Base-by-base conservation (phyloP, 2,888 invertebrate species). In the Buathra laborator region DNA sequence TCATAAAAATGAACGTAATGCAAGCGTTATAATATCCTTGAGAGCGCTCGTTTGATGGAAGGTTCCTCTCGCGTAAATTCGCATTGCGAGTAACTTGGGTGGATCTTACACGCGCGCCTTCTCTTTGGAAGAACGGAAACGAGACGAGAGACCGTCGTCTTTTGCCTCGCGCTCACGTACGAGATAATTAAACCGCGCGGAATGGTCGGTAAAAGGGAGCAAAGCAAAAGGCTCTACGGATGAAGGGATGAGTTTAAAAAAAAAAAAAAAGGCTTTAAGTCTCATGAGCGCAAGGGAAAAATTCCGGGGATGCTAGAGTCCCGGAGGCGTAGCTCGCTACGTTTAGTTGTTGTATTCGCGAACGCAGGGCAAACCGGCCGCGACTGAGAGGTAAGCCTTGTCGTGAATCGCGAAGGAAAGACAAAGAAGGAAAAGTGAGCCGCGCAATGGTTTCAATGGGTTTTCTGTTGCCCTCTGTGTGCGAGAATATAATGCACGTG, bases 151-250 rank as follows among this genome's bases (percentile, higher is more conserved):
- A 68, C 68, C 80, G 74, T 74, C 76, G 84, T 87, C 86, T 86
- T 84, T 83, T 83, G 79, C 77, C 78, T 81, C 84, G 78, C 75
- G 71, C 67, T 64, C 80, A 81, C 87, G 79, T 88, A 88, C 86
- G 86, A 86, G 88, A 88, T 87, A 88, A 88, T 88, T 87, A 88
- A 88, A 88, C 85, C 80, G 82, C 86, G 86, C 80, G 86, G 87
- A 88, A 87, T 88, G 86, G 87, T 79, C 83, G 84, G 82, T 79
- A 77, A 86, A 86, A 84, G 78, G 81, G 70, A 76, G 75, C 68
- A 70, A 70, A 76, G 82, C 74, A 67, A 83, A 86, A 71, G 78
- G 78, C 59, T 37, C 56, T 19, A 24, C 56, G 59, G 43, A 24
- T 59, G 70, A 24, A 66, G 14, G 19, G 46, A 16, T n/a, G 56